A percentile compares a stretch with the other conserved stretches of the same genome.
These are phyloP conservation scores for Takifugu ocellatus DNA, from an alignment of 2,797 vertebrate species.

Conservation along the genomic window DNA sequence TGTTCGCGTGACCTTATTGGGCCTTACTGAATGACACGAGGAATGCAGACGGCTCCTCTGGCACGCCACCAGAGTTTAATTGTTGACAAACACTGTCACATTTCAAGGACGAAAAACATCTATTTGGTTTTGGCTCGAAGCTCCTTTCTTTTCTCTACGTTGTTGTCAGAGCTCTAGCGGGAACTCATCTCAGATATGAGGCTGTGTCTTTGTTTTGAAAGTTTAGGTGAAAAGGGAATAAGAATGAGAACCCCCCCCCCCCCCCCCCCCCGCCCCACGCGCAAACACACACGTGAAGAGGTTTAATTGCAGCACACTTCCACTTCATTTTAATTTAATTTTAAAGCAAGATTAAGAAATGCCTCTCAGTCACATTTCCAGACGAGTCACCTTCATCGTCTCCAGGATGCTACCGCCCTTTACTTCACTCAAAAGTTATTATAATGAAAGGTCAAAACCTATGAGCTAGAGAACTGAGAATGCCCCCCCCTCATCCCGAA, in stretches of 20 bases:
- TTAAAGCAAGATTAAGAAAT: slow-evolving; percentile 6
- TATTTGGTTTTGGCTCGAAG: slow-evolving; percentile 7
- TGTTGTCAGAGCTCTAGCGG: slow-evolving; percentile 16
- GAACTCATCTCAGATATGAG: slow-evolving; percentile 25
- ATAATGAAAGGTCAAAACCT: no score
- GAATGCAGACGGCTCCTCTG: slow-evolving; percentile 8
- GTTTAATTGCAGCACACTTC: neutral
- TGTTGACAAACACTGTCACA: slow-evolving; percentile 6
- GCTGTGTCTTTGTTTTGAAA: slow-evolving; percentile 29
- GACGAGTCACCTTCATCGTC: no score
- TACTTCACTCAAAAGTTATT: no score
- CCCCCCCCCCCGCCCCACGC: no score
- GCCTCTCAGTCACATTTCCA: no score
- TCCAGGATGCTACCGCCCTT: no score
- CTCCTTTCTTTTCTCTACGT: slow-evolving; percentile 23
- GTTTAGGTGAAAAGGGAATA: no score
- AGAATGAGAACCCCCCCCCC: no score
- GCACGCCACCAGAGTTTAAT: slow-evolving; percentile 14
- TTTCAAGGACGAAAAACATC: slow-evolving; percentile 4
- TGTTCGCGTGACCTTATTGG: slow-evolving; percentile 7
- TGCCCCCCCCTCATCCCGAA: no score
- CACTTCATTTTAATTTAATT: slow-evolving; percentile 24
- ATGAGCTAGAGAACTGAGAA: no score
- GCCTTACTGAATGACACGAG: slow-evolving; percentile 1
- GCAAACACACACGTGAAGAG: no score